A percentile compares a stretch with the other conserved stretches of the same genome.
Evolutionary conservation across 2,888 invertebrate species (phyloP).

Genomic region (Masnerella sp.): DNA sequence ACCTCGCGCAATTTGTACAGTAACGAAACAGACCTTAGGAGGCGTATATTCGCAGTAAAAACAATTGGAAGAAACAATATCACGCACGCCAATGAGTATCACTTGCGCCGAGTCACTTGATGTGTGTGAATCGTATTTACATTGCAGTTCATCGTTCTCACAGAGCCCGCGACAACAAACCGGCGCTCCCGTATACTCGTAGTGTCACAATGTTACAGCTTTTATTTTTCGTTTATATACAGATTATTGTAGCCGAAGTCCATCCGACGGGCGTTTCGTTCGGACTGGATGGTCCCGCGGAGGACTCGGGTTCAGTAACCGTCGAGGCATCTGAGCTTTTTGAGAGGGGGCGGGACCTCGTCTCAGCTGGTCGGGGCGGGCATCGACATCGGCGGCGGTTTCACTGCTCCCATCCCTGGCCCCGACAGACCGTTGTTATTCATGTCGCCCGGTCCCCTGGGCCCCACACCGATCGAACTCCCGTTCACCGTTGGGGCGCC

Average conservation of each 20-base stretch:
- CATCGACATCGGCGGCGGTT: slow-evolving; percentile 76
- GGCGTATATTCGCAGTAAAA: slow-evolving; percentile 54
- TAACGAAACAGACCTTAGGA: slow-evolving; percentile 41
- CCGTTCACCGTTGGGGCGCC: slow-evolving; percentile 74
- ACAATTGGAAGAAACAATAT: slow-evolving; percentile 54
- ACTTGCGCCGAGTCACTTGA: slow-evolving; percentile 43
- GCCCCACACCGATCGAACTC: slow-evolving; percentile 69
- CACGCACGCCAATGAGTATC: slow-evolving; percentile 42
- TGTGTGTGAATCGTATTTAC: slow-evolving; percentile 49
- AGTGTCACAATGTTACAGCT: slow-evolving; percentile 47
- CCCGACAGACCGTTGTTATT: slow-evolving; percentile 76
- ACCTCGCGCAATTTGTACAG: slow-evolving; percentile 52
- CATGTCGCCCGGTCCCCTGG: slow-evolving; percentile 75
- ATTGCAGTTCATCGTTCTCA: slow-evolving; percentile 39
- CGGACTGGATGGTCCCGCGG: slow-evolving; percentile 21
- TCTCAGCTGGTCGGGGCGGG: slow-evolving; percentile 77
- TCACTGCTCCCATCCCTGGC: slow-evolving; percentile 73
- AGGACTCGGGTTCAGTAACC: slow-evolving; percentile 69
- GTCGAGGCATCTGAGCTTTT: slow-evolving; percentile 76
- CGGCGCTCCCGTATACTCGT: slow-evolving; percentile 46
- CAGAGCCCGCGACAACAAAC: slow-evolving; percentile 30
- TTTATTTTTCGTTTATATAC: slow-evolving; percentile 43
- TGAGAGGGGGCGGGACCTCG: slow-evolving; percentile 74
- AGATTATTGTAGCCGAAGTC: slow-evolving; percentile 33
- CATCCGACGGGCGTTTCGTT: not conserved